Base-by-base conservation (phyloP, 1,140 invertebrate genomes). In the Wasmannia auropunctata region DNA sequence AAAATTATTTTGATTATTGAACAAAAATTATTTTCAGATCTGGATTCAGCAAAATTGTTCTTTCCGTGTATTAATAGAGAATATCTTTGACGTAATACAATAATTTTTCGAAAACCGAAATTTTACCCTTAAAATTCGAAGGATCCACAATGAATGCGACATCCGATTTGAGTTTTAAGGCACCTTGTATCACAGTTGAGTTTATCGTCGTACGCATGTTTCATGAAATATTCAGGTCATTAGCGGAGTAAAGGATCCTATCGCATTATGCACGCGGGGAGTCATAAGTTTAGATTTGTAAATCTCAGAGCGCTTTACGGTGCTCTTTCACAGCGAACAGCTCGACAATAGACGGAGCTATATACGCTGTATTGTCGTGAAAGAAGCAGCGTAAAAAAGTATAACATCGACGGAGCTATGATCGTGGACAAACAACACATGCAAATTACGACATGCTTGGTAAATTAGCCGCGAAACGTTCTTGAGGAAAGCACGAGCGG, bases 221-320 rank as follows among this genome's bases (percentile, higher is more conserved):
- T 77, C 56, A 77, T 77, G 40, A 77, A 77, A 43, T 77, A 63
- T 77, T 77, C 56, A 62, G 25, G 37, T 46, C 75, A 46, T 62
- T 43, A 63, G 25, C 37, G 19, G 31, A 63, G 40, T 76, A 63
- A 56, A 34, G 75, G 19, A 31, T 6, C 19, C 11, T n/a, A 40
- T 62, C 56, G 22, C 22, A 56, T 74, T 74, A 54, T 62, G 34
- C 25, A 62, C 25, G 54, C 75, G 5, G 56, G n/a, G 40, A 63
- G 56, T 63, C 54, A 31, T 63, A 34, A 46, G 75, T 77, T 77
- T 63, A 31, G 37, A 60, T 67, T 28, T 77, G 56, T 77, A 77
- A 62, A 77, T 77, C 56, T 31, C 40, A 62, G n/a, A n/a, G 37
- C 7, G 8, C 56, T 77, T 74, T 77, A 63, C 19, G 37, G 40